Conservation (phyloP, 1,140 invertebrate genomes). For the Tachypleus tridentatus region DNA sequence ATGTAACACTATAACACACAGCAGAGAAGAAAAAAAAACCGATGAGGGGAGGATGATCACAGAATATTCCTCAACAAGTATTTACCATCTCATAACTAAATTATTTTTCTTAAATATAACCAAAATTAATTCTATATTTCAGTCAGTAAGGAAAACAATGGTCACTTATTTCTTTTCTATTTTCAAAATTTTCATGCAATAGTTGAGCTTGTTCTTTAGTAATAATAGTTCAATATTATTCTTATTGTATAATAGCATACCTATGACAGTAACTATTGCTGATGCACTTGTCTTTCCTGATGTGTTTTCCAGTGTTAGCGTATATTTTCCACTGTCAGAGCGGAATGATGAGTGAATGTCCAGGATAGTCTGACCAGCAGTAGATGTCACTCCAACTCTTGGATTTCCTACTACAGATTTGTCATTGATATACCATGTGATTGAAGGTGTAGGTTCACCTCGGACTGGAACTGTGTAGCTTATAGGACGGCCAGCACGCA, state of each 20-base stretch:
- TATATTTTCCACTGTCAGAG: constrained; percentile 69
- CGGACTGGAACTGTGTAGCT: constrained; percentile 72
- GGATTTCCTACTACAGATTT: constrained; percentile 49
- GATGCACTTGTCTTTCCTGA: constrained; percentile 64
- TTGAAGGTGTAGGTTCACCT: constrained; percentile 43
- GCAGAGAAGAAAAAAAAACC: too few species aligned
- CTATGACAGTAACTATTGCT: constrained; percentile 74
- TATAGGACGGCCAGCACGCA: constrained; percentile 80
- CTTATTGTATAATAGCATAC: constrained; percentile 21
- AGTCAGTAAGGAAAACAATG: too few species aligned
- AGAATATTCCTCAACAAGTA: too few species aligned
- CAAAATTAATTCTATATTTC: too few species aligned
- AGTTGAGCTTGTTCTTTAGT: too few species aligned
- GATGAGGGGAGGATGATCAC: too few species aligned
- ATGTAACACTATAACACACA: too few species aligned
- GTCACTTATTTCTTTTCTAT: too few species aligned
- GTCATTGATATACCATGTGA: constrained; percentile 84
- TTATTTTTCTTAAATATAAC: too few species aligned
- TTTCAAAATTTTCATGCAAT: too few species aligned
- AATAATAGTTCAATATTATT: too few species aligned
- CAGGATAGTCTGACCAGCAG: constrained; percentile 61
- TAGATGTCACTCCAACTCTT: constrained; percentile 55
- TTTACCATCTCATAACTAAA: too few species aligned
- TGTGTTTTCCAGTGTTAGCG: constrained; percentile 70
- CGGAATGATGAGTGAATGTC: constrained; percentile 75